A percentile compares a stretch with the other conserved stretches of the same genome.
Evolutionary conservation across 1,140 invertebrate species (phyloP).

Genomic region (Pantala flavescens): DNA sequence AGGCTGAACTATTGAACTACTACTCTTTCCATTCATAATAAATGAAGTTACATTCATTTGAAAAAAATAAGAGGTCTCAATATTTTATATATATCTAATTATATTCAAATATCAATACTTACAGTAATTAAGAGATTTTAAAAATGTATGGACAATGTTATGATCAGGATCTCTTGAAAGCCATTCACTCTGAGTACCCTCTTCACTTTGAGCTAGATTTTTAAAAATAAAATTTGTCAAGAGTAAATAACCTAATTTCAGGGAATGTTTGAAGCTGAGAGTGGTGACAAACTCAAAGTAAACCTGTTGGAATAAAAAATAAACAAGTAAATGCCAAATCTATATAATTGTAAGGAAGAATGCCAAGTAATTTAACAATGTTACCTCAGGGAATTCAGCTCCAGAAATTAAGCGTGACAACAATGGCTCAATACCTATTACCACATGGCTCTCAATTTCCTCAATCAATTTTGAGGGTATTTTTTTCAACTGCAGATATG

Average conservation of each 20-base stretch:
- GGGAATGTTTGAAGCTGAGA: not conserved
- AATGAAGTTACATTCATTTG: too few species aligned
- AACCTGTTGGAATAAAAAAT: too few species aligned
- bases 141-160: slow-evolving; percentile 12
- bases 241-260: not conserved
- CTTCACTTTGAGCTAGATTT: slow-evolving; percentile 16
- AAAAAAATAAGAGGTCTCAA: too few species aligned
- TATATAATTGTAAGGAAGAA: too few species aligned
- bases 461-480: not conserved
- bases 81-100: too few species aligned
- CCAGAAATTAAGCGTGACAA: slow-evolving; percentile 9
- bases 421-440: slow-evolving; percentile 16
- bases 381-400: not conserved
- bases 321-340: too few species aligned
- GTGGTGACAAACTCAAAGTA: too few species aligned
- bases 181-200: slow-evolving; percentile 14
- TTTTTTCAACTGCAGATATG: slow-evolving; percentile 13
- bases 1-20: too few species aligned
- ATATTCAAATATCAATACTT: too few species aligned
- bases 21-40: too few species aligned
- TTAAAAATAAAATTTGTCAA: slow-evolving; percentile 17
- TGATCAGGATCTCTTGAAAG: not conserved
- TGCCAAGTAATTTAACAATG: too few species aligned
- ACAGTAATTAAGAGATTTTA: slow-evolving; percentile 14
- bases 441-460: slow-evolving; percentile 13